A percentile compares a stretch with the other conserved stretches of the same genome.
These are phyloP conservation scores for Microcebus griseorufus DNA, from an alignment of 2,113 vertebrate species.

Conservation along the genomic window DNA sequence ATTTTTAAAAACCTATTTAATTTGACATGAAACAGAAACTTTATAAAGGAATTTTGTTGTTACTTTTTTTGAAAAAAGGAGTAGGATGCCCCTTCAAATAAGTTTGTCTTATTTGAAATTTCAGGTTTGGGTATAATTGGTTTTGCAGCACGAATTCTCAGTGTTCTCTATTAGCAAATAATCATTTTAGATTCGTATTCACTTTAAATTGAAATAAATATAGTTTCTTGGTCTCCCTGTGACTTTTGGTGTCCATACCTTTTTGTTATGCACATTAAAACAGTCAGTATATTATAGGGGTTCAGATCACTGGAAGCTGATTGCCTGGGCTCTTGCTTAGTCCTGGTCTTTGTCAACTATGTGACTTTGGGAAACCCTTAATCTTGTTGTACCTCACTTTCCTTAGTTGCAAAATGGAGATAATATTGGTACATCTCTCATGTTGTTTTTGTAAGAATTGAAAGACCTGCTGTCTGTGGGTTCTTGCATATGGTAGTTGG, in stretches of 20 bases:
- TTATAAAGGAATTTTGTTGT: constrained; percentile 10
- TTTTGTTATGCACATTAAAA: neutral
- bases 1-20: constrained; percentile 29
- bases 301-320: neutral
- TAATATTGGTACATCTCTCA: neutral
- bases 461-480: neutral
- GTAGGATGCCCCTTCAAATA: neutral
- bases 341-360: neutral
- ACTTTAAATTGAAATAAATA: constrained; percentile 35
- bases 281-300: neutral
- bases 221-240: neutral
- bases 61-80: neutral
- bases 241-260: neutral
- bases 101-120: constrained; percentile 13
- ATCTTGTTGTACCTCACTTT: neutral
- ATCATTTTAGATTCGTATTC: constrained; percentile 27
- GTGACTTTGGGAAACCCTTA: neutral
- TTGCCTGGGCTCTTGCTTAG: neutral
- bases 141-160: constrained; percentile 10
- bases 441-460: neutral
- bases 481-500: neutral
- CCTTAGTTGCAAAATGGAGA: neutral
- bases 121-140: neutral
- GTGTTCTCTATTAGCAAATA: neutral
- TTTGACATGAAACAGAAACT: neutral